phyloP scores from a whole-genome alignment of 30 jellyfish, hydroid and myxozoan species.

The Hydractinia symbiolongicarpus region DNA sequence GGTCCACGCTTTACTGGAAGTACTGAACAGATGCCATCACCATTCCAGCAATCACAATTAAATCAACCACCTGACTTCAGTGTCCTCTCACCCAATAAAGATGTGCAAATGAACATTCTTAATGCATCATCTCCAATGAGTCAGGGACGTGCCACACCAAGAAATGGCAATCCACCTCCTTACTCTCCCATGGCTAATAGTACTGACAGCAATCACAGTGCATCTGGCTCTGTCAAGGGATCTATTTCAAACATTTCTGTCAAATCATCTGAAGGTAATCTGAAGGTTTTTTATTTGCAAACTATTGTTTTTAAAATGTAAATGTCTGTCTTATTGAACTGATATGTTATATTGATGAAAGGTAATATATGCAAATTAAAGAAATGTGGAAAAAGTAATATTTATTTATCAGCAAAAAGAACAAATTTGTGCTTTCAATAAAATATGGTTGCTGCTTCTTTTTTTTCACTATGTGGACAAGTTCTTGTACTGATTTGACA shows the following conservation, averaged over 20 bases:
- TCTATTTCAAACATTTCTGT: conserved; percentile 23
- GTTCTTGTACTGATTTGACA: too few species aligned
- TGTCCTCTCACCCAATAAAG: conserved; percentile 40
- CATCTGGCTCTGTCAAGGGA: conserved; percentile 41
- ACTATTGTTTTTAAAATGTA: too few species aligned
- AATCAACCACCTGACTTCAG: conserved; percentile 39
- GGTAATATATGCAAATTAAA: too few species aligned
- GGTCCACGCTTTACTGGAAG: conserved; percentile 53
- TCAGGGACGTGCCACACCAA: conserved; percentile 52
- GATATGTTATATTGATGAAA: too few species aligned
- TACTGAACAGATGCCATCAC: conserved; percentile 50
- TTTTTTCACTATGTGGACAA: too few species aligned
- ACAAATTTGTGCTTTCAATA: too few species aligned
- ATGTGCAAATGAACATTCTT: conserved; percentile 18
- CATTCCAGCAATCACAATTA: conserved; percentile 50
- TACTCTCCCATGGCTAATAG: conserved; percentile 35
- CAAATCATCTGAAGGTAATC: not conserved
- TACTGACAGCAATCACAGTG: conserved; percentile 42
- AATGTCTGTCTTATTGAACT: too few species aligned
- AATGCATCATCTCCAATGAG: conserved; percentile 43
- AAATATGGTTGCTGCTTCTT: too few species aligned
- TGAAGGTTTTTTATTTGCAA: too few species aligned
- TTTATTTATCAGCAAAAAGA: too few species aligned
- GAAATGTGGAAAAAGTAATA: too few species aligned
- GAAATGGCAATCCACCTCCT: conserved; percentile 64